phyloP scores from a whole-genome alignment of 2,888 invertebrate genomes.

The Drosophila niveifrons region DNA sequence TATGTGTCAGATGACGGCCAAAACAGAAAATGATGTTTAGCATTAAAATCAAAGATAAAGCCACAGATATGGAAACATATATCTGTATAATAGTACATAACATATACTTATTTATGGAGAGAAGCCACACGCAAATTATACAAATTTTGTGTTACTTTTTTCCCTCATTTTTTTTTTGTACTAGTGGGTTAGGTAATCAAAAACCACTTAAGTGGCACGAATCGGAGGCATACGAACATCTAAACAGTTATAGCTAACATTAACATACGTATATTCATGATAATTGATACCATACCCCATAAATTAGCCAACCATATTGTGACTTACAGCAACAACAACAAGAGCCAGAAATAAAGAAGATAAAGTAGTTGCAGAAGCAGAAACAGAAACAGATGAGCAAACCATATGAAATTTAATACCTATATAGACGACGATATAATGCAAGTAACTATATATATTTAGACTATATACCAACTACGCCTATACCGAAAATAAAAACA shows the following conservation, averaged over 20 bases:
- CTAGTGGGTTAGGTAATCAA: conserved; percentile 37
- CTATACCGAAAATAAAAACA: conserved; percentile 44
- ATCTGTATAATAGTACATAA: conserved; percentile 19
- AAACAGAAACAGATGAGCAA: conserved; percentile 31
- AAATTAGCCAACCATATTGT: conserved; percentile 78
- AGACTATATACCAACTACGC: conserved; percentile 62
- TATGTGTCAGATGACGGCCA: conserved; percentile 55
- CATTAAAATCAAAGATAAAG: conserved; percentile 29
- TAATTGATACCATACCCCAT: conserved; percentile 51
- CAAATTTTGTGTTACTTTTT: conserved; percentile 28
- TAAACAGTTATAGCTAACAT: conserved; percentile 32
- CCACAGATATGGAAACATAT: conserved; percentile 22
- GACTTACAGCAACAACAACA: conserved; percentile 65
- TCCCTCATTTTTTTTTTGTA: conserved; percentile 1
- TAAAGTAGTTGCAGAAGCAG: conserved; percentile 20
- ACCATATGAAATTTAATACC: conserved; percentile 33
- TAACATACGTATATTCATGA: conserved; percentile 33
- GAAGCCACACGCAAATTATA: conserved; percentile 37
- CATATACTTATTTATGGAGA: conserved; percentile 23
- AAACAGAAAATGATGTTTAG: conserved; percentile 28
- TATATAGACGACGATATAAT: conserved; percentile 53
- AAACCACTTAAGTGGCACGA: conserved; percentile 59
- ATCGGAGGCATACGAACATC: conserved; percentile 33
- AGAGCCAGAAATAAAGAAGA: conserved; percentile 22
- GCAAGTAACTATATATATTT: conserved; percentile 56